A percentile compares a stretch with the other conserved stretches of the same genome.
Evolutionary conservation across 2,113 vertebrate genomes (phyloP).

Genomic region (Empidonax traillii): DNA sequence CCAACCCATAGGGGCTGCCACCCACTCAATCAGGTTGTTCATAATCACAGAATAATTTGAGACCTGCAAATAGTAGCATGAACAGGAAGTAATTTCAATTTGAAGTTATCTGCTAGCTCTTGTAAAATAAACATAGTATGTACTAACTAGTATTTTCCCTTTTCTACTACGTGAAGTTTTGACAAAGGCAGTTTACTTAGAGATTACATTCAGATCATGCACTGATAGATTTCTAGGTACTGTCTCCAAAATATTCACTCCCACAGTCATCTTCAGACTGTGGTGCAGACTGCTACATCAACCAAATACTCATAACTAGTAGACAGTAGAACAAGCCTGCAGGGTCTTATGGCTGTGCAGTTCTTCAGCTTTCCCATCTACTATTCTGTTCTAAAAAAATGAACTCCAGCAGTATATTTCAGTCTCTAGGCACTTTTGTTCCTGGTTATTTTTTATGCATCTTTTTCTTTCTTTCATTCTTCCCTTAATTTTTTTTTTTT

Average conservation of each 20-base stretch:
- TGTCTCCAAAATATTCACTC: neutral
- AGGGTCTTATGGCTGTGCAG: neutral
- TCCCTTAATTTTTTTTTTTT: neutral
- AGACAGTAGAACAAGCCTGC: neutral
- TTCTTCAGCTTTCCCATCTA: neutral
- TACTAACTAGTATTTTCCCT: neutral
- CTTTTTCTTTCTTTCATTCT: neutral
- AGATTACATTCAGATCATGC: neutral
- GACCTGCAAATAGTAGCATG: neutral
- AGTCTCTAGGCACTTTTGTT: neutral
- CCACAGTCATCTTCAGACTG: neutral
- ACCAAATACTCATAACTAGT: neutral
- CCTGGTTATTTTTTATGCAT: neutral
- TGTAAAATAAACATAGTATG: neutral
- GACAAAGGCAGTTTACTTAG: neutral
- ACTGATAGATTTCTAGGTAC: neutral
- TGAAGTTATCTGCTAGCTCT: neutral
- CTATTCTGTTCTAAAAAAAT: neutral
- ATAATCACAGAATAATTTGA: neutral
- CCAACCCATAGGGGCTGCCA: neutral
- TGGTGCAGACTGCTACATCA: neutral
- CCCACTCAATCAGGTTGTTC: neutral
- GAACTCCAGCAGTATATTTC: neutral
- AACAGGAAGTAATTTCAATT: neutral
- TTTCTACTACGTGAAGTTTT: neutral